Percentiles rank a stretch among this genome's conserved stretches.
phyloP scores from a whole-genome alignment of 1,140 invertebrate genomes.

The Bilobella aurantiaca region DNA sequence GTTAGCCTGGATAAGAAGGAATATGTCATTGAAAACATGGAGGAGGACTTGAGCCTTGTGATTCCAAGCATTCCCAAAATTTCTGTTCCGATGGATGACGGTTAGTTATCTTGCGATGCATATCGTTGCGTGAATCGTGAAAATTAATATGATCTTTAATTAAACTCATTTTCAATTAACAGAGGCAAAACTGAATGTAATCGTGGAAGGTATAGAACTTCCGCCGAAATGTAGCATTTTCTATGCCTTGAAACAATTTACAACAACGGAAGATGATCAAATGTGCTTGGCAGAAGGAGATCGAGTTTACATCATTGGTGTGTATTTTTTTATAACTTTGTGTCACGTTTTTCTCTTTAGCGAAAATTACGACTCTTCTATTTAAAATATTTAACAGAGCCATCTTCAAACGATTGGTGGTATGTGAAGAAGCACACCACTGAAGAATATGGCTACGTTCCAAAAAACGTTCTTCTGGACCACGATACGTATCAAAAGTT shows the following conservation, averaged over 20 bases:
- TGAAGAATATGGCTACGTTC: constrained; percentile 82
- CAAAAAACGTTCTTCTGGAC: constrained; percentile 74
- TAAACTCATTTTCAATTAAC: not conserved
- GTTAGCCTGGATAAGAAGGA: constrained; percentile 30
- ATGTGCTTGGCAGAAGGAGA: constrained; percentile 83
- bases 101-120: constrained; percentile 1
- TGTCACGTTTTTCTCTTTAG: too few species aligned
- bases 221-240: constrained; percentile 46
- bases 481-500: constrained; percentile 68
- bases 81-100: constrained; percentile 27
- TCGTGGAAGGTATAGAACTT: constrained; percentile 1
- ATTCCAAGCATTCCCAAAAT: constrained; percentile 28
- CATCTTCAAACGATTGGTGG: constrained; percentile 76
- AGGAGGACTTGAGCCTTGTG: constrained; percentile 27
- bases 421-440: constrained; percentile 79
- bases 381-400: constrained; percentile 47
- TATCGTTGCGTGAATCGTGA: constrained; percentile 1
- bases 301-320: constrained; percentile 71
- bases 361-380: constrained; percentile 18
- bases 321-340: too few species aligned
- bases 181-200: constrained; percentile 3
- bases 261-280: constrained; percentile 75
- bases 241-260: constrained; percentile 71
- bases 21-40: constrained; percentile 30
- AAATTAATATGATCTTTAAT: constrained; percentile 1